phyloP scores from a whole-genome alignment of 2,113 vertebrate species.

The Sardina pilchardus region DNA sequence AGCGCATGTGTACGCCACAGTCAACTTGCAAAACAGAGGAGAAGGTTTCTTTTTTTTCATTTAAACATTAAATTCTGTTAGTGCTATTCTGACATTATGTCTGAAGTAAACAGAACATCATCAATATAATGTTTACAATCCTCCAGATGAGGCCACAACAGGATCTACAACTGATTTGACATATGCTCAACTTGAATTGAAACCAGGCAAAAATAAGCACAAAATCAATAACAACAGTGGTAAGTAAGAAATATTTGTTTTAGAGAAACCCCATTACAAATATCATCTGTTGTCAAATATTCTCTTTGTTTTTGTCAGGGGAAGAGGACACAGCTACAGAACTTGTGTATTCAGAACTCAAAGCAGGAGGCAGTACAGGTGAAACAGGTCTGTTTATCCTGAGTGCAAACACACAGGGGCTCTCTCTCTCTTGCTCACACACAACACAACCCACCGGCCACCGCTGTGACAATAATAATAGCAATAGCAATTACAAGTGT shows the following conservation, averaged over 20 bases:
- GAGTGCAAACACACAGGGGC: no score
- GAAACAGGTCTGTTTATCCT: no score
- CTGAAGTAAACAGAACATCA: neutral
- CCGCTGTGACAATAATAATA: no score
- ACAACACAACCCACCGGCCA: neutral
- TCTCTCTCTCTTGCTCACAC: neutral
- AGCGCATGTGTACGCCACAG: neutral
- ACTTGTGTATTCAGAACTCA: no score
- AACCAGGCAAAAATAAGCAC: neutral
- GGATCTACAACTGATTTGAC: neutral
- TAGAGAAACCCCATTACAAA: neutral
- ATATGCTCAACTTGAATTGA: constrained; percentile 28
- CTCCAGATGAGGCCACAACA: neutral
- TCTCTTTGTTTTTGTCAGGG: no score
- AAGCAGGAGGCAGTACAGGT: no score
- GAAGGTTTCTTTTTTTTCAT: neutral
- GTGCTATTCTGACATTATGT: no score
- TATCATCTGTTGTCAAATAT: no score
- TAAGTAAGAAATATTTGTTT: neutral
- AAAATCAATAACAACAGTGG: neutral
- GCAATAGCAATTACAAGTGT: no score
- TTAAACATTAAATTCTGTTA: neutral
- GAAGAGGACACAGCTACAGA: no score
- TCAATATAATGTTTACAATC: neutral
- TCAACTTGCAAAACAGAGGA: neutral